Evolutionary conservation across 2,113 vertebrate genomes (phyloP).

Genomic region (Mus pahari): DNA sequence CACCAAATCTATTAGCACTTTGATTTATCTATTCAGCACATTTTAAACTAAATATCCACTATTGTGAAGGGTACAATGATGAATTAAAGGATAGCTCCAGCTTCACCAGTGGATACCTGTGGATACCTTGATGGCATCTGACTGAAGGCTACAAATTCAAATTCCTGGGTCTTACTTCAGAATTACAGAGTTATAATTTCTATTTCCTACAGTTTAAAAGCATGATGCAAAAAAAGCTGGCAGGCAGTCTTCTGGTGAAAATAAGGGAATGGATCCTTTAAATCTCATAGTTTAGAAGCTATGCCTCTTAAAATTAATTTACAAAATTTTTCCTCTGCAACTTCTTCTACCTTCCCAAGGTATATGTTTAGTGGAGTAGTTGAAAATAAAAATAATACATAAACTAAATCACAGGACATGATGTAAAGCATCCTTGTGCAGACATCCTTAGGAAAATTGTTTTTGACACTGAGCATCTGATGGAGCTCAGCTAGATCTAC

Average conservation of each 20-base stretch:
- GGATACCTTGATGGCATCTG: background rate
- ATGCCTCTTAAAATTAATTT: background rate
- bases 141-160: slow-evolving; percentile 10
- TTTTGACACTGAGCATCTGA: background rate
- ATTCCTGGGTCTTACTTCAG: background rate
- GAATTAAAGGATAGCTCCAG: background rate
- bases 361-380: background rate
- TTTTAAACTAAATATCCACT: slow-evolving; percentile 6
- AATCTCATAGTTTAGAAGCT: background rate
- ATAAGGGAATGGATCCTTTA: background rate
- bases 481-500: background rate
- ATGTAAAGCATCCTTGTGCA: background rate
- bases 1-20: background rate
- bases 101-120: background rate
- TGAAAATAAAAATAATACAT: background rate
- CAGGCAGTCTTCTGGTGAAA: background rate
- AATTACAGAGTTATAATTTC: background rate
- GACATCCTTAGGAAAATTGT: background rate
- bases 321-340: background rate
- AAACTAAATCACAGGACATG: background rate
- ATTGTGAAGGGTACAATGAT: background rate
- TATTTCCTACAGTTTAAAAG: background rate
- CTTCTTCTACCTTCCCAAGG: background rate
- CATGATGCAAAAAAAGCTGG: background rate
- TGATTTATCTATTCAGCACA: background rate